Evolutionary conservation across 2,888 invertebrate genomes (phyloP).

Genomic region (Cabera pusaria): DNA sequence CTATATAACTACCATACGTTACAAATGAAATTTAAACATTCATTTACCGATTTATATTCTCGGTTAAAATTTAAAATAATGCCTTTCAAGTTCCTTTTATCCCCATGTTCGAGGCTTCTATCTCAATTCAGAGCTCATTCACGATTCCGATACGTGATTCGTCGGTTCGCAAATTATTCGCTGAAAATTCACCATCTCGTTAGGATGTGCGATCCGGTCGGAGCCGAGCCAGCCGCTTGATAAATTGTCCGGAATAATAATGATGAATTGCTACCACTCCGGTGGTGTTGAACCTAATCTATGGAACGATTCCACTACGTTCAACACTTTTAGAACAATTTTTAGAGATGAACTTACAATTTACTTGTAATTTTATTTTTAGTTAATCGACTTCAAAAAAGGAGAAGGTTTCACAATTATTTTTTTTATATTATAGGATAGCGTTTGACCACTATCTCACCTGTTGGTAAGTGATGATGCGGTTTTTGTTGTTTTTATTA

Average conservation of each 20-base stretch:
- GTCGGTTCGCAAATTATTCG: conserved; percentile 82
- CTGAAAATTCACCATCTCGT: conserved; percentile 84
- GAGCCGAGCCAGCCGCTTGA: conserved; percentile 81
- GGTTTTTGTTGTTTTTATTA: too few species aligned
- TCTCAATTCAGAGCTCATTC: conserved; percentile 80
- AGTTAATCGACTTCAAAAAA: too few species aligned
- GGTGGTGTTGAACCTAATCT: conserved; percentile 72
- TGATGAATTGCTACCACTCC: conserved; percentile 82
- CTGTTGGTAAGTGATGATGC: too few species aligned
- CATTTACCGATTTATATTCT: conserved; percentile 5
- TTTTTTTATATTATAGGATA: too few species aligned
- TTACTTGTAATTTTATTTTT: too few species aligned
- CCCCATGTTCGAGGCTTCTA: conserved; percentile 75
- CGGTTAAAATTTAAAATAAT: conserved; percentile 9
- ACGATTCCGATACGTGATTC: conserved; percentile 83
- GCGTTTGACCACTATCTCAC: too few species aligned
- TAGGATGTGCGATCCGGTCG: conserved; percentile 80
- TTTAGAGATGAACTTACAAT: too few species aligned
- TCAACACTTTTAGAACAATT: conserved; percentile 22
- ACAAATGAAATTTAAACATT: too few species aligned
- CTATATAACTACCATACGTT: too few species aligned
- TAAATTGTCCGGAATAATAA: conserved; percentile 84
- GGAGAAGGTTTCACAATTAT: too few species aligned
- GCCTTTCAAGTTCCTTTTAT: conserved; percentile 41
- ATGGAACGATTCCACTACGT: conserved; percentile 56